Evolutionary conservation across 53 echinoderm and acorn worm species (phyloP), one percentile per base, ranked within the genome.

Genomic region (Temnopleurus reevesii): DNA sequence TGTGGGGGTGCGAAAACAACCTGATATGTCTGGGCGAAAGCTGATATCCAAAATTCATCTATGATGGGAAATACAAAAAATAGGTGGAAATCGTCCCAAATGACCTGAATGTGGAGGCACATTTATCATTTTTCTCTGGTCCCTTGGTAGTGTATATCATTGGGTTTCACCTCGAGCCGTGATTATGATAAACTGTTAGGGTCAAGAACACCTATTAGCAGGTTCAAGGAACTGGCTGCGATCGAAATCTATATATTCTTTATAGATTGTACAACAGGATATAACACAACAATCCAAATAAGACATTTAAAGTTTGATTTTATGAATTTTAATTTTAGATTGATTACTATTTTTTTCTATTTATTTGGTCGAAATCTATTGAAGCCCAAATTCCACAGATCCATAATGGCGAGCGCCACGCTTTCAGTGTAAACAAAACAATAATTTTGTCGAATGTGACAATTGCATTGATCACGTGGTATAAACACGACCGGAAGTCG

Each of bases 141-240:
- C 79, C 79, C 79, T 28, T 49, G 79, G 28, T 47, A 47, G 15
- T 79, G 36, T 49, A 35, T 49, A 28, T 79, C 79, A 47, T 15
- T 12, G 7, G 18, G 28, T 49, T 17, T 25, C 49, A 79, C 46
- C 79, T 71, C 46, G 79, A 79, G 25, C 46, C 47, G 79, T 18
- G 79, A 49, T 46, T 46, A 23, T 79, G 79, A 79, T 49, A 79
- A 79, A 79, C 79, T 12, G 79, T 46, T 79, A 0, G 30, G 79
- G 23, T 79, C 79, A 79, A 79, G 79, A 79, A 47, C 79, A 79
- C 49, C 24, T 47, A 49, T 29, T 49, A 28, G 30, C 6, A 79
- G 46, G 79, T 79, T 79, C 79, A 79, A 49, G 79, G 79, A 79
- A 49, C 34, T 5, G 18, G 19, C 8, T 0, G 34, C 47, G 36